These are phyloP conservation scores for Acanthacorydalis orientalis DNA, from an alignment of 2,888 invertebrate species.

Conservation along the genomic window DNA sequence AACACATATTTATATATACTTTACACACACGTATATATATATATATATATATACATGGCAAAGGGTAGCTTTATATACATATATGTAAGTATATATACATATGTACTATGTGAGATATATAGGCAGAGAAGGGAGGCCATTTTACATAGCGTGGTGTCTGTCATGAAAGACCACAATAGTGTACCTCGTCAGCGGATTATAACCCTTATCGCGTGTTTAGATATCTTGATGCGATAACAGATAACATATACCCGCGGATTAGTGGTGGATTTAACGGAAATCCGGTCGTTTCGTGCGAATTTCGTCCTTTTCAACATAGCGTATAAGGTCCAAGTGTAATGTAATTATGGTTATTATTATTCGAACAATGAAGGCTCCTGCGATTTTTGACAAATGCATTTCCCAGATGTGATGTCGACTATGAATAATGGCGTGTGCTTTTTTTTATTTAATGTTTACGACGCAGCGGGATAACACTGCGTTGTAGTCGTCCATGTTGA, in stretches of 20 bases:
- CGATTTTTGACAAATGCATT: too few relatives aligned
- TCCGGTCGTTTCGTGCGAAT: constrained; percentile 16
- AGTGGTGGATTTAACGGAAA: constrained; percentile 28
- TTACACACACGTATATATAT: not conserved
- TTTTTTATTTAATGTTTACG: too few relatives aligned
- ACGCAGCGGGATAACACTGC: too few relatives aligned
- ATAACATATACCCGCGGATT: constrained; percentile 18
- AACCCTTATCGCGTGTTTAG: constrained; percentile 9
- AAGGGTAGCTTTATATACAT: not conserved
- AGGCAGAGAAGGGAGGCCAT: constrained; percentile 4
- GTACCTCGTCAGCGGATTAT: constrained; percentile 10
- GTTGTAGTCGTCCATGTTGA: too few relatives aligned
- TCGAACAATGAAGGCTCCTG: too few relatives aligned
- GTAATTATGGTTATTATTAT: not conserved
- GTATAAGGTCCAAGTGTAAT: not conserved
- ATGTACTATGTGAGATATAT: not conserved
- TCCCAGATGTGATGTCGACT: too few relatives aligned
- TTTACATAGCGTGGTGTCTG: constrained; percentile 2
- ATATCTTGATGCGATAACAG: constrained; percentile 2
- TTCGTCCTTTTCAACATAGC: not conserved
- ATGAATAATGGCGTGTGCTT: too few relatives aligned
- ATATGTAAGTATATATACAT: not conserved
- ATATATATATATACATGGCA: not conserved
- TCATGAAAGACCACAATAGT: constrained; percentile 8
- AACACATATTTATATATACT: not conserved